Conservation (phyloP, 2,113 vertebrate genomes). For the Pagrus major region DNA sequence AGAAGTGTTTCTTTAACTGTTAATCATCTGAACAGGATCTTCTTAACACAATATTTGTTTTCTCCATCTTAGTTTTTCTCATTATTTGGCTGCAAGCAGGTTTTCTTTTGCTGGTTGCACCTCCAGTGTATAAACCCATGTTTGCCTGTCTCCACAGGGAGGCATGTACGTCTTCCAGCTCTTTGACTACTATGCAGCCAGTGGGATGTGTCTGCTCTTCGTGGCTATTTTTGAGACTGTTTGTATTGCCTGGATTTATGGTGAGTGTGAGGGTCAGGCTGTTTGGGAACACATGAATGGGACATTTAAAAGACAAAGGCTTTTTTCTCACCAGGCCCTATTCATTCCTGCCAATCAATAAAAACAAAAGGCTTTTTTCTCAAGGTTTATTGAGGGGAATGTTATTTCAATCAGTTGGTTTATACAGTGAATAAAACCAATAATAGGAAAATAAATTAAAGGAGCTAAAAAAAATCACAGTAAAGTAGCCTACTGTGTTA, state of each 20-base stretch:
- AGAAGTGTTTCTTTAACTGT: not conserved
- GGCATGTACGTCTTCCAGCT: conserved; percentile 98
- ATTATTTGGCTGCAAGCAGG: not conserved
- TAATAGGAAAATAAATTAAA: not conserved
- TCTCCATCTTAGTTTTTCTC: not conserved
- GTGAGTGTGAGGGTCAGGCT: conserved; percentile 81
- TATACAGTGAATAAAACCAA: not conserved
- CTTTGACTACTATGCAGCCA: conserved; percentile 98
- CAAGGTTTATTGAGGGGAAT: not conserved
- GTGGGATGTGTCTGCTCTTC: conserved; percentile 96
- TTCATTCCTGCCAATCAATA: conserved; percentile 12
- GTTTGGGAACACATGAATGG: not conserved
- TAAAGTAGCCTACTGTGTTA: not conserved
- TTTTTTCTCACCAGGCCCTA: conserved; percentile 9
- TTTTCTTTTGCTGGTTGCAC: conserved; percentile 6
- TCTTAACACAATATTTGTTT: not conserved
- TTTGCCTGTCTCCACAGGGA: conserved; percentile 87
- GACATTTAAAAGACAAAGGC: conserved; percentile 13
- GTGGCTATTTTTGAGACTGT: conserved; percentile 95
- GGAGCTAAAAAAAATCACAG: not conserved
- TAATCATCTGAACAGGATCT: not conserved
- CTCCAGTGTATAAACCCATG: not conserved
- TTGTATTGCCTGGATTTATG: conserved; percentile 95
- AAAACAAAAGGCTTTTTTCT: not conserved
- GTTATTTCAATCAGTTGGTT: not conserved